phyloP scores from a whole-genome alignment of 1,140 invertebrate species.

The Globodera ellingtonae region DNA sequence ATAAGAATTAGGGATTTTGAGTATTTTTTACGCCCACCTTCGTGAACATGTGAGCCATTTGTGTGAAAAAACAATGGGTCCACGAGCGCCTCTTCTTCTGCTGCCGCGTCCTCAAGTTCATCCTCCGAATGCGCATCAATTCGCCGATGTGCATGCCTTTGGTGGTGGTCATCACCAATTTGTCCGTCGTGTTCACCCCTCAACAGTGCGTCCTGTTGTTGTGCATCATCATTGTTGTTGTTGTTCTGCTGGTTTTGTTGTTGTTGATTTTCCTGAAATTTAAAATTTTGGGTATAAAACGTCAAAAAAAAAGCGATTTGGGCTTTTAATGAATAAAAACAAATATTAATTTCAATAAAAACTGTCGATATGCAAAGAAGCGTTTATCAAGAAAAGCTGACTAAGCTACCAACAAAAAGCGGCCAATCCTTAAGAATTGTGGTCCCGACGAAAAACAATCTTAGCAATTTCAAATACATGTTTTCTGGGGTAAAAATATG shows the following conservation, averaged over 20 bases:
- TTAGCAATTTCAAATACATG: too few species aligned
- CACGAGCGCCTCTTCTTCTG: conserved; percentile 64
- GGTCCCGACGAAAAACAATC: too few species aligned
- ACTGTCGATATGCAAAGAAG: too few species aligned
- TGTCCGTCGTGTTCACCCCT: neutral
- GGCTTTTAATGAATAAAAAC: too few species aligned
- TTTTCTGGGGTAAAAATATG: too few species aligned
- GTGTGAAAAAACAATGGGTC: conserved; percentile 68
- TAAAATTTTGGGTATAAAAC: neutral
- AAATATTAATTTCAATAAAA: too few species aligned
- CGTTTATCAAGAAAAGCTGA: too few species aligned
- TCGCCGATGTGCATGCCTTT: conserved; percentile 6
- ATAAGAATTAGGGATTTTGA: neutral
- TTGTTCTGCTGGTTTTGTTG: neutral
- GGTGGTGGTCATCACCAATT: neutral
- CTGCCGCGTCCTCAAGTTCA: conserved; percentile 69
- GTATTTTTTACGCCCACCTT: conserved; percentile 16
- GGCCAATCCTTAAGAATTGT: too few species aligned
- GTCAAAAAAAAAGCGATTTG: neutral
- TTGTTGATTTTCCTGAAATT: neutral
- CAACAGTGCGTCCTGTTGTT: neutral
- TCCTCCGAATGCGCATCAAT: conserved; percentile 71
- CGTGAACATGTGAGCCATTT: conserved; percentile 72
- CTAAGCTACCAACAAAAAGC: too few species aligned
- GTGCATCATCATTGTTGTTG: neutral